Percentiles rank a stretch among this genome's conserved stretches.
Conservation (phyloP, 2,888 invertebrate genomes). For the Leptinotarsa tumamoca region DNA sequence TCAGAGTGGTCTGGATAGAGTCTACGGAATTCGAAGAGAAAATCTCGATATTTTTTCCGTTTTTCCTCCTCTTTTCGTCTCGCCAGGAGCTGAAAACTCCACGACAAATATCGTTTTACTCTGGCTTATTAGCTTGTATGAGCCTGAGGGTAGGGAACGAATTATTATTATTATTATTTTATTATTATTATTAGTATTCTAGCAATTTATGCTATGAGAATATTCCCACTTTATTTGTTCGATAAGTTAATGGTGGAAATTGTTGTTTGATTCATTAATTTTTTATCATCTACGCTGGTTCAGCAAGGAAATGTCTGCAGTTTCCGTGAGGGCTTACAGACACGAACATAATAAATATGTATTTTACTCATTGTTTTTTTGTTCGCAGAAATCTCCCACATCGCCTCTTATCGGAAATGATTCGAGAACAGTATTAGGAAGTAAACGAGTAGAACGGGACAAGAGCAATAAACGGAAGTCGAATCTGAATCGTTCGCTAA, state of each 20-base stretch:
- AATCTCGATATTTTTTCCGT: no score
- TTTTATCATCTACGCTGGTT: not conserved
- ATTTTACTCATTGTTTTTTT: slow-evolving; percentile 31
- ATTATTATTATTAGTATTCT: not conserved
- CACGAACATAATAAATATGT: not conserved
- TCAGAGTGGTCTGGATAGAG: no score
- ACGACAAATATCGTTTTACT: no score
- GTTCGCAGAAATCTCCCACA: slow-evolving; percentile 45
- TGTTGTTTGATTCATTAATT: not conserved
- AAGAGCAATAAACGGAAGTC: slow-evolving; percentile 76
- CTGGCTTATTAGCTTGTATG: no score
- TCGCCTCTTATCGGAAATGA: slow-evolving; percentile 38
- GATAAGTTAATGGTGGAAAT: not conserved
- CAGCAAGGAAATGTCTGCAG: not conserved
- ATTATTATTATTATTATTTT: no score
- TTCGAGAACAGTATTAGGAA: slow-evolving; percentile 31
- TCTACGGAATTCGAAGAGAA: no score
- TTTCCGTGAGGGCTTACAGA: not conserved
- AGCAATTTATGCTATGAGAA: not conserved
- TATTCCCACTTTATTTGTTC: not conserved
- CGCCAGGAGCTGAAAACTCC: no score
- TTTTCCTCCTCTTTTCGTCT: no score
- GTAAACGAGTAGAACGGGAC: slow-evolving; percentile 67
- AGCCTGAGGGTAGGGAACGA: no score
- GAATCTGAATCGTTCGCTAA: slow-evolving; percentile 72